Percentiles rank a stretch among this genome's conserved stretches.
Conservation (phyloP, 2,888 invertebrate genomes). For the Eupithecia tripunctaria region DNA sequence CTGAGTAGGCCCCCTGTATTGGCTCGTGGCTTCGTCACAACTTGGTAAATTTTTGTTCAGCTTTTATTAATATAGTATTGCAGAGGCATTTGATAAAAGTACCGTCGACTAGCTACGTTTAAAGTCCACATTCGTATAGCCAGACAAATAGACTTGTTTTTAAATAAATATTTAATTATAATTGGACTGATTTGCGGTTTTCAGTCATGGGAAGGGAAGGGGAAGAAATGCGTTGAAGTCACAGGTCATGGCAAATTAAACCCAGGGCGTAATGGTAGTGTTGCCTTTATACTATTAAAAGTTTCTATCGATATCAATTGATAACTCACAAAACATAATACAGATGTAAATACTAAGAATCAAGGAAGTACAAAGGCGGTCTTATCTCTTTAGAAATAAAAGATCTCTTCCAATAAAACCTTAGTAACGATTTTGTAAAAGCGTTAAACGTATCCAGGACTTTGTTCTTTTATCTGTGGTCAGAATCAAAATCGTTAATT, state of each 20-base stretch:
- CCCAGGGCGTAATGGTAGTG: constrained; percentile 53
- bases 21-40: no score
- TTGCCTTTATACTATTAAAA: constrained; percentile 31
- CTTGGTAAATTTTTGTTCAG: no score
- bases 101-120: background rate
- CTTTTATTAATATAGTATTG: no score
- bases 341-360: no score
- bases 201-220: constrained; percentile 49
- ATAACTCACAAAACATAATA: no score
- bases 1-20: no score
- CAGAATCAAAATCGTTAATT: background rate
- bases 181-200: constrained; percentile 19
- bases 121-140: background rate
- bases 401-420: no score
- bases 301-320: background rate
- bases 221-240: constrained; percentile 67
- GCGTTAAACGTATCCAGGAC: background rate
- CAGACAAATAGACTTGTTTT: background rate
- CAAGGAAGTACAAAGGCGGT: no score
- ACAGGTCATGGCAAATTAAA: constrained; percentile 67
- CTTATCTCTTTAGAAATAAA: no score
- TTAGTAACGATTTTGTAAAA: no score
- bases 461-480: background rate
- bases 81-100: background rate
- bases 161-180: constrained; percentile 26